Conservation (phyloP, 30 jellyfish, hydroid and myxozoan genomes). For the Euphysa ruthae region DNA sequence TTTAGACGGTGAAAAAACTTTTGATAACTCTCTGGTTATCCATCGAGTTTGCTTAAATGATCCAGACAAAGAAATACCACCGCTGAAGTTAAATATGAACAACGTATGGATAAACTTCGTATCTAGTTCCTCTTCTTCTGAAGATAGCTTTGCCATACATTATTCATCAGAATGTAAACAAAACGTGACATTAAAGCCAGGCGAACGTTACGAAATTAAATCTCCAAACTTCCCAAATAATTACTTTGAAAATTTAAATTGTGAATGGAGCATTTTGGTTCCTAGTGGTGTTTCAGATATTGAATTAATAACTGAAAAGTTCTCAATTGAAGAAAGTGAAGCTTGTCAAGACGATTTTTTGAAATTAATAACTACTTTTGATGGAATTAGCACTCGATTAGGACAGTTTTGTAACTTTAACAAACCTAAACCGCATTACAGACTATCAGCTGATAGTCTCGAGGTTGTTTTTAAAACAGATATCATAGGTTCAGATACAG, state of each 20-base stretch:
- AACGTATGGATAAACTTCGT: conserved; percentile 29
- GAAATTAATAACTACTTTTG: not conserved
- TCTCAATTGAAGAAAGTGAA: conserved; percentile 10
- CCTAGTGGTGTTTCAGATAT: not conserved
- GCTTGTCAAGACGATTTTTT: conserved; percentile 21
- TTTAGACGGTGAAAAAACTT: conserved; percentile 10
- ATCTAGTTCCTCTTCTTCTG: conserved; percentile 18
- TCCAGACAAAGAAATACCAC: conserved; percentile 10
- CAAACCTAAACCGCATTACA: not conserved
- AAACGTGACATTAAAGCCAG: not conserved
- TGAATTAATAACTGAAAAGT: not conserved
- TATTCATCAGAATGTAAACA: conserved; percentile 30
- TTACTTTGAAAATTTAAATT: conserved; percentile 17
- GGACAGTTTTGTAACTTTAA: conserved; percentile 21
- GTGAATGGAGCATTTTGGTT: conserved; percentile 17
- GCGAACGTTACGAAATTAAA: conserved; percentile 3
- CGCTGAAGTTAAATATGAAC: not conserved
- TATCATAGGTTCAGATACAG: conserved; percentile 6
- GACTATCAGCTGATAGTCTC: not conserved
- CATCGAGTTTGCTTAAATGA: conserved; percentile 3
- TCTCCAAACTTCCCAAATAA: conserved; percentile 30
- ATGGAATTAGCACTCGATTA: not conserved
- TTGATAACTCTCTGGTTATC: not conserved
- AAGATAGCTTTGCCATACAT: conserved; percentile 21
- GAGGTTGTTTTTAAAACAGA: not conserved